A percentile compares a stretch with the other conserved stretches of the same genome.
phyloP scores from a whole-genome alignment of 2,797 vertebrate species.

The Calcarius lapponicus region DNA sequence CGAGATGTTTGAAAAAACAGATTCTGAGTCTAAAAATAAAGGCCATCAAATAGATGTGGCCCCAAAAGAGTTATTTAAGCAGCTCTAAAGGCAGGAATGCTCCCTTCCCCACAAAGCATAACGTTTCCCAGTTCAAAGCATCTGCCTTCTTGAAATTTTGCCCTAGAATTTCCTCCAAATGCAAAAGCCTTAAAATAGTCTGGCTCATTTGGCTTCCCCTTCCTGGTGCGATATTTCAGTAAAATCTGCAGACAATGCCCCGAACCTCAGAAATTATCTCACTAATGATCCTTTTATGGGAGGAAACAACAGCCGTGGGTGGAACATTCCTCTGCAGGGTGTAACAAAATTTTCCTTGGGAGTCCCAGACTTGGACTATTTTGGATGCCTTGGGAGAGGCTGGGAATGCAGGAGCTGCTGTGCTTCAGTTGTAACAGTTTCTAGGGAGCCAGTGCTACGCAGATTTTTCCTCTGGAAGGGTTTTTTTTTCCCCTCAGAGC shows the following conservation, averaged over 20 bases:
- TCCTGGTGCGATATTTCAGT: conserved; percentile 43
- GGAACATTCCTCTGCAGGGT: conserved; percentile 65
- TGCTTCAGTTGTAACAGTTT: background rate
- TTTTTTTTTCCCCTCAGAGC: background rate
- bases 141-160: conserved; percentile 38
- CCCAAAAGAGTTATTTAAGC: conserved; percentile 31
- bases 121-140: conserved; percentile 48
- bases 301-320: conserved; percentile 52
- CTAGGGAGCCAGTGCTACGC: background rate
- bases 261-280: conserved; percentile 40
- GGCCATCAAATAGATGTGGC: background rate
- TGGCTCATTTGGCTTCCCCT: conserved; percentile 37
- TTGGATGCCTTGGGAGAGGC: conserved; percentile 34
- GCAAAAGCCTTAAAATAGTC: conserved; percentile 56
- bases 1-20: conserved; percentile 27
- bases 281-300: conserved; percentile 39
- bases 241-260: conserved; percentile 21
- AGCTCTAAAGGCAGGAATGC: conserved; percentile 6
- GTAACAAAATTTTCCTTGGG: conserved; percentile 53
- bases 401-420: conserved; percentile 20
- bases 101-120: background rate
- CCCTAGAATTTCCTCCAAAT: conserved; percentile 62
- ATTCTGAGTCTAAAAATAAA: conserved; percentile 40
- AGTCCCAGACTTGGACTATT: conserved; percentile 52
- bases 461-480: background rate